Evolutionary conservation across 2,888 invertebrate species (phyloP).

Genomic region (Orchesella flavescens): DNA sequence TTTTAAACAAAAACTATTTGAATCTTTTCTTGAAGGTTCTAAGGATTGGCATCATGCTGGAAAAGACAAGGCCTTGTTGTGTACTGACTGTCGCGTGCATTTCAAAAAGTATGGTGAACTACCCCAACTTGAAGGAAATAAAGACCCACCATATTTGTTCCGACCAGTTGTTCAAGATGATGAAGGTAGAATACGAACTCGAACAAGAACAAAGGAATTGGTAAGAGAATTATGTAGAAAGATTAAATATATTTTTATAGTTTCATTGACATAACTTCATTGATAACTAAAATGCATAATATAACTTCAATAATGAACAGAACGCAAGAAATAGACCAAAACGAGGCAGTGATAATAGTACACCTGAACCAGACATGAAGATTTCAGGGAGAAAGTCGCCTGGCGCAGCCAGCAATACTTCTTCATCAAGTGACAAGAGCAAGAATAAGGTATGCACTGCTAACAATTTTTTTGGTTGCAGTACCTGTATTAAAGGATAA

Average conservation of each 20-base stretch:
- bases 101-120: constrained; percentile 86
- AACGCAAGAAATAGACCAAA: constrained; percentile 72
- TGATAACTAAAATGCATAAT: constrained; percentile 1
- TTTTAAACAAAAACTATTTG: not conserved
- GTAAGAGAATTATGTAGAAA: constrained; percentile 73
- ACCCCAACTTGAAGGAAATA: constrained; percentile 76
- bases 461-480: not conserved
- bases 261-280: not conserved
- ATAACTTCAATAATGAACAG: constrained; percentile 23
- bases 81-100: constrained; percentile 84
- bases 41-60: constrained; percentile 84
- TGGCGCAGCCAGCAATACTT: constrained; percentile 73
- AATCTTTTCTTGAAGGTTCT: constrained; percentile 76
- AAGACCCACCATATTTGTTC: constrained; percentile 76
- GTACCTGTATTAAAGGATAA: not conserved
- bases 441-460: constrained; percentile 73
- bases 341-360: constrained; percentile 74
- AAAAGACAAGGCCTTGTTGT: constrained; percentile 82
- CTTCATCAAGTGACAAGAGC: constrained; percentile 75
- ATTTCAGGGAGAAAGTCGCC: constrained; percentile 73
- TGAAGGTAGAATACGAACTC: constrained; percentile 91
- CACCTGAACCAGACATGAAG: constrained; percentile 73
- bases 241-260: not conserved
- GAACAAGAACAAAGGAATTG: constrained; percentile 84
- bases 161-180: constrained; percentile 81